A percentile compares a stretch with the other conserved stretches of the same genome.
Evolutionary conservation across 2,888 invertebrate species (phyloP).

Genomic region (Notocelia uddmanniana): DNA sequence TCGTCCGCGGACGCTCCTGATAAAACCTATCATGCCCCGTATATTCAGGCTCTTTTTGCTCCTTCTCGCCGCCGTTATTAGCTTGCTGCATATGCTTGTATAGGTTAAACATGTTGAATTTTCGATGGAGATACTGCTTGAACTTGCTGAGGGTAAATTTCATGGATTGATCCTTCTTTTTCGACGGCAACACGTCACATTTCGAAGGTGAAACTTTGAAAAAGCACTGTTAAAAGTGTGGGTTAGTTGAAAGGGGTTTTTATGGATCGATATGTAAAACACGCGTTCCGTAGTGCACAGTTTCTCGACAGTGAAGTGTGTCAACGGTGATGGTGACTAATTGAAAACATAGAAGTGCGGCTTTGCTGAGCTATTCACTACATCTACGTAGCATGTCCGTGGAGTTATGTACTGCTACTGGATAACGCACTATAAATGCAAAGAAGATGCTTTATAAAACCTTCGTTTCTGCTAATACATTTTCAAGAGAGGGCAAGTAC

Average conservation of each 20-base stretch:
- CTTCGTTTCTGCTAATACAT: too few relatives aligned
- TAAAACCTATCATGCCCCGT: conserved; percentile 94
- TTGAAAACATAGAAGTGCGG: conserved; percentile 74
- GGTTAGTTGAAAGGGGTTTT: neutral
- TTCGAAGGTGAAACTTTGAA: neutral
- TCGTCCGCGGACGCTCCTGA: conserved; percentile 86
- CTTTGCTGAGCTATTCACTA: conserved; percentile 61
- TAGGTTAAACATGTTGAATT: conserved; percentile 90
- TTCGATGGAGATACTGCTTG: conserved; percentile 56
- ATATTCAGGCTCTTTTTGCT: conserved; percentile 85
- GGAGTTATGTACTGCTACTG: neutral
- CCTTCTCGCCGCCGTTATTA: conserved; percentile 83
- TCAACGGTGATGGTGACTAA: conserved; percentile 69
- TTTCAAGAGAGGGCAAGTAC: too few relatives aligned
- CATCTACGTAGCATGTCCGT: conserved; percentile 55
- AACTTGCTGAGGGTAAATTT: conserved; percentile 59
- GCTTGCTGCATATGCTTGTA: conserved; percentile 88
- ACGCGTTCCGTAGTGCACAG: conserved; percentile 51
- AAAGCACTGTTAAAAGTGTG: neutral
- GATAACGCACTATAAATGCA: neutral
- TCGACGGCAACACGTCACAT: neutral
- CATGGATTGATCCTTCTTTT: conserved; percentile 56
- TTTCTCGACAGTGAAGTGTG: conserved; percentile 66
- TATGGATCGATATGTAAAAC: conserved; percentile 19
- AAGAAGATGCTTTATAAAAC: too few relatives aligned